phyloP scores from a whole-genome alignment of 2,113 vertebrate species.

The Collichthys lucidus region DNA sequence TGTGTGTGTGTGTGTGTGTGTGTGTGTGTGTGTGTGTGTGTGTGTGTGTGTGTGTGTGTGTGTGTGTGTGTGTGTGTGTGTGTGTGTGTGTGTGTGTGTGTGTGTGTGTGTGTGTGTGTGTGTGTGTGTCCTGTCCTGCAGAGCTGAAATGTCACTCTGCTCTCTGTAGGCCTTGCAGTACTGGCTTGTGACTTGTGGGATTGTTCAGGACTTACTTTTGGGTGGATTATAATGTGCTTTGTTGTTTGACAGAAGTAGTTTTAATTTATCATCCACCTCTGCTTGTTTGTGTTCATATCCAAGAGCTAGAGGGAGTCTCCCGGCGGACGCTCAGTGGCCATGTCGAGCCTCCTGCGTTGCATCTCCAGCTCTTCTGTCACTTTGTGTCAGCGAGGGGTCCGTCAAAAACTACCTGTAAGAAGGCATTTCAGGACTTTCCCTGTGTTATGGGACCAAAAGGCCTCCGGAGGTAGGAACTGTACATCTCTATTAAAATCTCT shows the following conservation, averaged over 20 bases:
- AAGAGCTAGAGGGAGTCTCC: constrained; percentile 65
- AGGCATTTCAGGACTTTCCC: constrained; percentile 83
- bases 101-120: constrained; percentile 15
- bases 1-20: constrained; percentile 26
- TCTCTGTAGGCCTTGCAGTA: constrained; percentile 67
- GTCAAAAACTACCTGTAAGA: constrained; percentile 67
- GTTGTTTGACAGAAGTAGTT: constrained; percentile 50
- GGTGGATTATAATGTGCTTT: constrained; percentile 47
- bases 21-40: constrained; percentile 27
- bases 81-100: constrained; percentile 26
- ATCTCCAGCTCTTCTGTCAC: constrained; percentile 74
- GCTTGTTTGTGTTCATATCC: constrained; percentile 55
- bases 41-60: constrained; percentile 16
- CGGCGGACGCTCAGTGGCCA: constrained; percentile 61
- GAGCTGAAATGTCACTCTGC: constrained; percentile 75
- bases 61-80: constrained; percentile 27
- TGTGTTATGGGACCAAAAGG: constrained; percentile 80
- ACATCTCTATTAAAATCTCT: not conserved
- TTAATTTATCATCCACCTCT: constrained; percentile 13
- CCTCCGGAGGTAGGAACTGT: constrained; percentile 79
- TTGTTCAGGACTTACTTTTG: constrained; percentile 21
- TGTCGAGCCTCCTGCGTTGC: constrained; percentile 82
- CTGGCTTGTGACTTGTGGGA: constrained; percentile 33
- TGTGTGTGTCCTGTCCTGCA: constrained; percentile 52
- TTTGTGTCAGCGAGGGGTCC: constrained; percentile 66